Evolutionary conservation across 2,113 vertebrate genomes (phyloP), one percentile per base, ranked within the genome.

Genomic region (Rhagologus leucostigma): DNA sequence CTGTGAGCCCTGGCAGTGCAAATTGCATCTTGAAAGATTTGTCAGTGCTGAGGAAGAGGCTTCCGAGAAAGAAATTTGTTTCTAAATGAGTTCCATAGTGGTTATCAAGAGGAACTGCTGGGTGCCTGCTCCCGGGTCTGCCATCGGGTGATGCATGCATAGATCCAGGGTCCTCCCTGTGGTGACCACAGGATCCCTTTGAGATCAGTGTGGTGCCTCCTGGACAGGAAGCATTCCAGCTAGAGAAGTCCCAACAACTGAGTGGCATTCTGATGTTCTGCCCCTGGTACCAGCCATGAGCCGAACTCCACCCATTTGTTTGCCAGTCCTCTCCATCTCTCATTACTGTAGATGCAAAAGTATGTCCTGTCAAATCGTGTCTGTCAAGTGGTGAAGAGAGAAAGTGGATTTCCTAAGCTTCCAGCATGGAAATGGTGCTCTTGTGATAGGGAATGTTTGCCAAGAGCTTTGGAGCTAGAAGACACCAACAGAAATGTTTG

Each of bases 81-180:
- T 88, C 56, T 22, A 49, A 60, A 32, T 56, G 2, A 71, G 82
- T 92, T 93, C 68, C 1, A 0, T 83, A 50, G 27, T 0, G 2
- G 3, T 79, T 85, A 46, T 82, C 32, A 49, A 65, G 50, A 70
- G 30, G 23, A 89, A 19, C 30, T 3, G 0, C 35, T 68, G 29
- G 4, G 10, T 69, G 10, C 68, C 59, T 79, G 16, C 35, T 91
- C 32, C 41, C 30, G 55, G 16, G 11, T 44, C 20, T 73, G 70
- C 64, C 21, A 3, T 42, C 0, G 0, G 35, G 52, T 4, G 12
- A 2, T 6, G 1, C 1, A 0, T 50, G 33, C 2, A 0, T 39
- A 53, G 42, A 53, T 50, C 56, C 3, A 3, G 26, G 2, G 5
- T 59, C 39, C 39, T 82, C 3, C 42, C 15, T 15, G 7, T 33